Evolutionary conservation across 1,140 invertebrate genomes (phyloP).

Genomic region (Solenopsis fugax): DNA sequence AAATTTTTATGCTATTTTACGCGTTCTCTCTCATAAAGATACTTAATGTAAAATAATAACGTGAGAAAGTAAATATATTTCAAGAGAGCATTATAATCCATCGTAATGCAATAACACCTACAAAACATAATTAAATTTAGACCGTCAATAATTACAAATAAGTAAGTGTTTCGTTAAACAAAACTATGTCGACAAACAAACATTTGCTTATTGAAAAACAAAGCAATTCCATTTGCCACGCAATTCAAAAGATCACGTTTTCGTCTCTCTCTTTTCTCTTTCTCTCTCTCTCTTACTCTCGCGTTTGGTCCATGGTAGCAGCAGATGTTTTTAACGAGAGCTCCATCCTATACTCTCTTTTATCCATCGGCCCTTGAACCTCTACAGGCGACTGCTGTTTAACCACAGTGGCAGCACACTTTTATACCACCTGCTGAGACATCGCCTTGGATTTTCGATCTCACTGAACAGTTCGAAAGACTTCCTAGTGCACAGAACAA

Average conservation of each 20-base stretch:
- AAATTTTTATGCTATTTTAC: background rate
- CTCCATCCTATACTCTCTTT: constrained; percentile 42
- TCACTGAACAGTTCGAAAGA: constrained; percentile 26
- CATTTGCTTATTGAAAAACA: constrained; percentile 36
- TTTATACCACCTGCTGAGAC: constrained; percentile 77
- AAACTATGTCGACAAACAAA: constrained; percentile 23
- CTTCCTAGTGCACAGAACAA: background rate
- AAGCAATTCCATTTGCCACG: constrained; percentile 27
- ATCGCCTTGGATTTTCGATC: constrained; percentile 64
- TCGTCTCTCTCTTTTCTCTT: background rate
- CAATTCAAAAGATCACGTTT: constrained; percentile 21
- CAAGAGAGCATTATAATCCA: background rate
- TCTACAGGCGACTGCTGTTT: constrained; percentile 66
- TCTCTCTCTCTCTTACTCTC: constrained; percentile 7
- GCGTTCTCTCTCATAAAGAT: background rate
- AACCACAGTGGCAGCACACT: constrained; percentile 69
- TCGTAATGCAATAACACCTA: background rate
- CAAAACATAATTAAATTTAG: background rate
- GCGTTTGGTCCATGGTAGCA: constrained; percentile 62
- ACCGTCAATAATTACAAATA: background rate
- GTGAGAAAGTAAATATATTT: background rate
- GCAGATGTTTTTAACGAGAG: constrained; percentile 80
- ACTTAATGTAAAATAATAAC: background rate
- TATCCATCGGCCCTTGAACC: constrained; percentile 56
- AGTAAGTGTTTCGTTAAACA: constrained; percentile 11